Evolutionary conservation across 2,888 invertebrate species (phyloP), one percentile per base, ranked within the genome.

Genomic region (Harmothoe impar): DNA sequence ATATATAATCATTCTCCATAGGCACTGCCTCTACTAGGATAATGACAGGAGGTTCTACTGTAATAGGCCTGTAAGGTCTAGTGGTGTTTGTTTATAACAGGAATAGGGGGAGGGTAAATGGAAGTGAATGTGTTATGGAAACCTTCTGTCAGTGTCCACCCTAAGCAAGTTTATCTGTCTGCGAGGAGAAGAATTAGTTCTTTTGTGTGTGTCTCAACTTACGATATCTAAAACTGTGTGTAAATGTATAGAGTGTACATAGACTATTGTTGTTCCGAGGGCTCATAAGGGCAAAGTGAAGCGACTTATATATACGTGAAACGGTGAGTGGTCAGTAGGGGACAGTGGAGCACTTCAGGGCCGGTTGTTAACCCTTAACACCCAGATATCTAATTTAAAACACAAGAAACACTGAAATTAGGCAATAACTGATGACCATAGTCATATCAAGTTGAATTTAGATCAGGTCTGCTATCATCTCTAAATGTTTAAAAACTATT

Each of bases 221-320:
- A 43, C 84, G 84, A 29, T 72, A 72, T 29, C 72, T 84, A 35
- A 33, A 43, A n/a, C 20, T 20, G 51, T 51, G 84, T 51, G 84
- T 84, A 35, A 51, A 51, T 84, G 84, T 84, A 84, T 84, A 84
- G 84, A 35, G 43, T 84, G 84, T 84, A 84, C 51, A 84, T 84
- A 84, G 84, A 35, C n/a, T 35, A 20, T 84, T 84, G 84, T 35
- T 25, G 43, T 84, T 25, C n/a, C 15, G 84, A n/a, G 84, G 84
- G 25, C 17, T 17, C 20, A 3, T 29, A 0, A 43, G 84, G 51
- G 29, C 72, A 72, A 29, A 25, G 17, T 72, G n/a, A 72, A 29
- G 72, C 72, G 25, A 29, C 72, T 72, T n/a, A n/a, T n/a, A n/a
- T n/a, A n/a, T n/a, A n/a, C 10, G 43, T 43, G 43, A 15, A 23